Evolutionary conservation across 2,113 vertebrate genomes (phyloP), one percentile per base, ranked within the genome.

Genomic region (Prietella phreatophila): DNA sequence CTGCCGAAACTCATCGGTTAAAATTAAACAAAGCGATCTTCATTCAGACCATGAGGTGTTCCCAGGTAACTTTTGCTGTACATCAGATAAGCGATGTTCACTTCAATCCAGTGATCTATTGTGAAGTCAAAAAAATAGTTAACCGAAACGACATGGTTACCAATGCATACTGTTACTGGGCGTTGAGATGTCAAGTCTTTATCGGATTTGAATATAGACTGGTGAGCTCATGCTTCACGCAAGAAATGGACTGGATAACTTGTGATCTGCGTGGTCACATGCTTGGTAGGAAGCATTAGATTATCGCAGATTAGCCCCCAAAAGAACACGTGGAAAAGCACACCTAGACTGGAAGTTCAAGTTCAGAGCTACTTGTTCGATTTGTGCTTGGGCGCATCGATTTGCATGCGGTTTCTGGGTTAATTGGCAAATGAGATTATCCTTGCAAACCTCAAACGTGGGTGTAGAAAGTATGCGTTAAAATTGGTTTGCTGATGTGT

Each of bases 311-410:
- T 92, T 61, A 65, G 88, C 82, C 33, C 81, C 80, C 89, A 84
- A 87, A 90, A 92, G 91, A 95, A 94, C 94, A 95, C 93, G 94
- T 95, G 93, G 94, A 92, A 92, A 86, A 85, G 89, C 93, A 89
- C 47, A 76, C 75, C 75, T 33, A 19, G 69, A 14, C 53, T 36
- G 22, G 33, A 30, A 85, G 84, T 58, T 75, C 47, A 75, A 55
- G 82, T 83, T 27, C 36, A 63, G 58, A 63, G 3, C 56, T n/a
- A 27, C n/a, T 47, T 56, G 50, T 50, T 19, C 33, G 14, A 39
- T 75, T 53, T 79, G 56, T 78, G 71, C 15, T 63, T 67, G 30
- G 63, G 58, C 14, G 1, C 60, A 10, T 65, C 25, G 2, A 55
- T 67, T 75, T 76, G 84, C 58, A 19, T 75, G 83, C 11, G 11